A percentile compares a stretch with the other conserved stretches of the same genome.
Evolutionary conservation across 2,113 vertebrate species (phyloP).

Genomic region (Rhea americana): DNA sequence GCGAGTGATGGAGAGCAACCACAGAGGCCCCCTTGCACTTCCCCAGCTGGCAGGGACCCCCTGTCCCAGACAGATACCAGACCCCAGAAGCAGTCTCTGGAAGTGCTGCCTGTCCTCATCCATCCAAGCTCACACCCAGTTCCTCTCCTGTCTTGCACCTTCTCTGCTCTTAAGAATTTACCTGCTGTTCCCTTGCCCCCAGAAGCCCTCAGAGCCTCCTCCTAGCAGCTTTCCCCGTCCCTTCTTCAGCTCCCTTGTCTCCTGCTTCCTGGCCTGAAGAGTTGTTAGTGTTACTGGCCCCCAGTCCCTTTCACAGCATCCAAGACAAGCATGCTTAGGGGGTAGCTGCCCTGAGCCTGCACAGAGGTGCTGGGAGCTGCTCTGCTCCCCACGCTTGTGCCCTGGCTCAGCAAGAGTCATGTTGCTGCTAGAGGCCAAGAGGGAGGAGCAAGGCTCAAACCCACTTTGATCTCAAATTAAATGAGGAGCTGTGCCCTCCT

Average conservation of each 20-base stretch:
- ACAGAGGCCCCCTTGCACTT: fast-evolving
- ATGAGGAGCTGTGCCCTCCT: background rate
- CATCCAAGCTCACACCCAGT: background rate
- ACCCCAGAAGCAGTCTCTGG: background rate
- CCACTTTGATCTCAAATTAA: conserved; percentile 36
- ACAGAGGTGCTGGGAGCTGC: background rate
- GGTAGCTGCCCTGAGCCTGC: background rate
- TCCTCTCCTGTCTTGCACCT: background rate
- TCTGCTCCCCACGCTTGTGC: background rate
- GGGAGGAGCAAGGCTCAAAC: background rate
- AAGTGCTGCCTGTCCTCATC: background rate
- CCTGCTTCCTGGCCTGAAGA: background rate
- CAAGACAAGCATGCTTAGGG: fast-evolving
- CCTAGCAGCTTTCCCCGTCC: background rate
- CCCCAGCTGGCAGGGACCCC: background rate
- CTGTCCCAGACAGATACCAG: background rate
- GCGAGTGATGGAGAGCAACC: conserved; percentile 12
- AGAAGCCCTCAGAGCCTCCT: too few relatives aligned
- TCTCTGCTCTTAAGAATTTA: background rate
- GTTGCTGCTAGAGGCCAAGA: background rate
- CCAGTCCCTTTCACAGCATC: background rate
- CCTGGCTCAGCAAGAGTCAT: background rate
- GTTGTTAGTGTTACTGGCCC: background rate
- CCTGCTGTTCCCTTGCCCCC: too few relatives aligned
- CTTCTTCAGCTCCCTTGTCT: background rate